Evolutionary conservation across 1,140 invertebrate species (phyloP), one percentile per base, ranked within the genome.

Genomic region (Pogonus chalceus): DNA sequence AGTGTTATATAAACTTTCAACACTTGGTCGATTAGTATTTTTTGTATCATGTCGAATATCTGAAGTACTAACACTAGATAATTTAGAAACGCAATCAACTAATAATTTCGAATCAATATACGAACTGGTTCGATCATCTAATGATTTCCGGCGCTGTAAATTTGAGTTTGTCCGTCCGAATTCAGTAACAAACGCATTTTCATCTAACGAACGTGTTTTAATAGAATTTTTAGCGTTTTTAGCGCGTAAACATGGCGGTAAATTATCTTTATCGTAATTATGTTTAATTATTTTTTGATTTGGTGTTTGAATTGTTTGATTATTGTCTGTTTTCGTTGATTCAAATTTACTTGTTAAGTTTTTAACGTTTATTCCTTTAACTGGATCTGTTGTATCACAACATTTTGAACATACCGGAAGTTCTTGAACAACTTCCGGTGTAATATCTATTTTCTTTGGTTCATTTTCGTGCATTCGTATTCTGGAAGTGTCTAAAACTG

Each of bases 161-260:
- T 46, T 57, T 60, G 52, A 62, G 54, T 49, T 61, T 51, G 67
- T 57, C 50, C 62, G 57, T 60, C 76, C 78, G 58, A 81, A 82
- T 65, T 83, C 78, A 57, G 79, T 77, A 1, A 79, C 67, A 56
- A 84, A 84, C 2, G 80, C 81, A 55, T 81, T 81, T 63, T 81
- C 82, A 65, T 88, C 86, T 21, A 88, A 61, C 1, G 85, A 88
- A 1, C 85, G 72, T 1, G 85, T 83, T 37, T 86, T 79, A 20
- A 81, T 73, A 9, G 79, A 74, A 3, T 81, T 76, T 55, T 81
- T 79, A 0, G 79, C 78, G 3, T 75, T 69, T 23, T 74, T 62
- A 0, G 76, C 76, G 4, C 77, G 65, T 49, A 78, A 62, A 64
- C 78, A 80, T 0, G 78, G 78, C 14, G 79, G 77, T 39, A 79